Conservation (phyloP, 2,797 vertebrate species). For the Pseudomugil gertrudae region DNA sequence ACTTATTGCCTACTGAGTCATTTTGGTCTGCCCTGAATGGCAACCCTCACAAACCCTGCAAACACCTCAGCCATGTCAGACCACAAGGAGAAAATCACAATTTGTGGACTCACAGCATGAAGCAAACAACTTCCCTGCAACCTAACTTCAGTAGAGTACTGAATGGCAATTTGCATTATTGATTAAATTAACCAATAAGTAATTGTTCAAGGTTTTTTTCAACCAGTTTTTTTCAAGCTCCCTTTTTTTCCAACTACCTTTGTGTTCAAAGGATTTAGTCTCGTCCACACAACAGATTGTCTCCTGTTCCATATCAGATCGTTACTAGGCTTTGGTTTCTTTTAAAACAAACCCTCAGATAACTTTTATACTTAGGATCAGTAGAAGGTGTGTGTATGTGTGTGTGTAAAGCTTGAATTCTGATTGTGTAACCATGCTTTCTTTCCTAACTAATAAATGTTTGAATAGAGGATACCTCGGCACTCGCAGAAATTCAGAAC, state of each 20-base stretch:
- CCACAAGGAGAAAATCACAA: slow-evolving; percentile 6
- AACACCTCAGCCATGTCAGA: slow-evolving; percentile 9
- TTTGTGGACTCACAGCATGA: slow-evolving; percentile 18
- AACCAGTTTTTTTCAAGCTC: slow-evolving; percentile 23
- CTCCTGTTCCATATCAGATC: neutral
- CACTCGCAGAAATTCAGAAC: slow-evolving; percentile 56
- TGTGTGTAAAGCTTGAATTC: slow-evolving; percentile 20
- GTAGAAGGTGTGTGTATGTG: neutral
- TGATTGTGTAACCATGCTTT: slow-evolving; percentile 36
- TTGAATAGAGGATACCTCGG: slow-evolving; percentile 47
- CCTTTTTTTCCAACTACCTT: neutral
- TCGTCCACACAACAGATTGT: neutral
- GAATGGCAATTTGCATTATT: slow-evolving; percentile 42
- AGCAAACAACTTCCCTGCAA: slow-evolving; percentile 15
- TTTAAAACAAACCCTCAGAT: slow-evolving; percentile 10
- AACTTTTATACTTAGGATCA: slow-evolving; percentile 13
- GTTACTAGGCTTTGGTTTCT: neutral
- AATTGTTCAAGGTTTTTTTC: slow-evolving; percentile 27
- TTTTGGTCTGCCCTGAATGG: slow-evolving; percentile 11
- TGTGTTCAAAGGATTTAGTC: neutral
- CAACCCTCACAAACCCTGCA: slow-evolving; percentile 4
- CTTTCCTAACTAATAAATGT: slow-evolving; percentile 47
- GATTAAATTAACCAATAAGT: slow-evolving; percentile 39
- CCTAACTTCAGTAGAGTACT: slow-evolving; percentile 26
- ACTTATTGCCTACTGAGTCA: neutral